Evolutionary conservation across 1,140 invertebrate species (phyloP).

Genomic region (Drosophila ercepeae): DNA sequence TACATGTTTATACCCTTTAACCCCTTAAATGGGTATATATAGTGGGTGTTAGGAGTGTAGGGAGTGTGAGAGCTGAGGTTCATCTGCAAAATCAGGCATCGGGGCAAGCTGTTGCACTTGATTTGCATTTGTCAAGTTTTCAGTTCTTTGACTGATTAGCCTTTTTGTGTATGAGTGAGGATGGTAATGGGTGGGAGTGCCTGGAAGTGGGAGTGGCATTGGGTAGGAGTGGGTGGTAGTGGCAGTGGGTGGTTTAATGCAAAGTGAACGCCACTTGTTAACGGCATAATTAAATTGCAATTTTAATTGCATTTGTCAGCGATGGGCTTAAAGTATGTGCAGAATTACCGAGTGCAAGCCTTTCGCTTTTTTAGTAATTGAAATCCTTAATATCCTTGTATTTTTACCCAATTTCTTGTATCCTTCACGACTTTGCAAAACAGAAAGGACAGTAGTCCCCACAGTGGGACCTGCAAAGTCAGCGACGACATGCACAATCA

Average conservation of each 20-base stretch:
- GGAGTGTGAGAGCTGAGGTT: too few species aligned
- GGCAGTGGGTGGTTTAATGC: background rate
- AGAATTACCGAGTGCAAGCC: background rate
- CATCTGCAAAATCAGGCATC: slow-evolving; percentile 24
- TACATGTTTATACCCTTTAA: background rate
- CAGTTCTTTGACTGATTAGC: slow-evolving; percentile 46
- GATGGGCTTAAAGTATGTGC: background rate
- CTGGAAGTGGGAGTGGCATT: background rate
- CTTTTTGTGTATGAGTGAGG: too few species aligned
- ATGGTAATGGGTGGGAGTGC: background rate
- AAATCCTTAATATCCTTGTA: too few species aligned
- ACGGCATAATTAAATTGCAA: slow-evolving; percentile 36
- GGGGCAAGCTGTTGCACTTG: slow-evolving; percentile 39
- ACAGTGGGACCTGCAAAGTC: slow-evolving; percentile 24
- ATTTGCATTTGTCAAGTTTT: slow-evolving; percentile 46
- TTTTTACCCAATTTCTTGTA: too few species aligned
- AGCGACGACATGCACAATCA: slow-evolving; percentile 43
- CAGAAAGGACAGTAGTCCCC: slow-evolving; percentile 40
- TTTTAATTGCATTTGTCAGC: slow-evolving; percentile 29
- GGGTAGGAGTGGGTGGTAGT: background rate
- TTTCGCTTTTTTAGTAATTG: background rate
- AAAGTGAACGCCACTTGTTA: slow-evolving; percentile 20
- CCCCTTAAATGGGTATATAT: background rate
- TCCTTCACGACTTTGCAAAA: slow-evolving; percentile 24
- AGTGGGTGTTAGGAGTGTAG: too few species aligned